These are phyloP conservation scores for Drosophila borealis DNA, from an alignment of 2,888 invertebrate species.

Conservation along the genomic window DNA sequence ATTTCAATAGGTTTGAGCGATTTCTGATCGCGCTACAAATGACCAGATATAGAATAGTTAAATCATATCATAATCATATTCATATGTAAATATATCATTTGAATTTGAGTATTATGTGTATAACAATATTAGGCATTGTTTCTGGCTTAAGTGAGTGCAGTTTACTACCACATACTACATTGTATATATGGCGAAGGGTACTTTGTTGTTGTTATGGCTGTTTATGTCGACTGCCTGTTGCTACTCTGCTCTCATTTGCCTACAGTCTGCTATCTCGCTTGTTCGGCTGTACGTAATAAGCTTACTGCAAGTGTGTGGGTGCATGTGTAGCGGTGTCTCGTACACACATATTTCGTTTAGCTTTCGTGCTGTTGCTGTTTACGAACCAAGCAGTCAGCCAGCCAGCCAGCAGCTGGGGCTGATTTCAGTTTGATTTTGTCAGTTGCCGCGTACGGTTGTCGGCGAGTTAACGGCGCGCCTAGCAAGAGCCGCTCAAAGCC, in stretches of 20 bases:
- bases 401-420: slow-evolving; percentile 49
- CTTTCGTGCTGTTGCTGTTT: slow-evolving; percentile 56
- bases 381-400: slow-evolving; percentile 44
- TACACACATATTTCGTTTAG: slow-evolving; percentile 42
- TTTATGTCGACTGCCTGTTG: slow-evolving; percentile 54
- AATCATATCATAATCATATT: neutral
- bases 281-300: slow-evolving; percentile 59
- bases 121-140: slow-evolving; percentile 11
- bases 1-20: slow-evolving; percentile 15
- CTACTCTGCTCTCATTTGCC: slow-evolving; percentile 58
- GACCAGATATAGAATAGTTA: neutral
- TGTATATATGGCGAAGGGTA: slow-evolving; percentile 24
- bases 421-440: slow-evolving; percentile 67
- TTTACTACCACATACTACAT: slow-evolving; percentile 43
- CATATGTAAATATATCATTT: neutral
- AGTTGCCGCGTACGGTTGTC: slow-evolving; percentile 67
- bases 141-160: slow-evolving; percentile 23
- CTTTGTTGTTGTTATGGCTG: slow-evolving; percentile 24
- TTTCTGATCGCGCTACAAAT: slow-evolving; percentile 25
- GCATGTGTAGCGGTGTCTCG: slow-evolving; percentile 40
- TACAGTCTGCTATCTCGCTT: slow-evolving; percentile 45
- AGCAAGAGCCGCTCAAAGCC: slow-evolving; percentile 46
- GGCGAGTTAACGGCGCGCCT: slow-evolving; percentile 46
- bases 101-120: slow-evolving; percentile 1
- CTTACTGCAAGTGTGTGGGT: slow-evolving; percentile 62